Percentiles rank a stretch among this genome's conserved stretches.
These are phyloP conservation scores for Cepaea nemoralis DNA, from an alignment of 1,140 invertebrate genomes.

Conservation along the genomic window DNA sequence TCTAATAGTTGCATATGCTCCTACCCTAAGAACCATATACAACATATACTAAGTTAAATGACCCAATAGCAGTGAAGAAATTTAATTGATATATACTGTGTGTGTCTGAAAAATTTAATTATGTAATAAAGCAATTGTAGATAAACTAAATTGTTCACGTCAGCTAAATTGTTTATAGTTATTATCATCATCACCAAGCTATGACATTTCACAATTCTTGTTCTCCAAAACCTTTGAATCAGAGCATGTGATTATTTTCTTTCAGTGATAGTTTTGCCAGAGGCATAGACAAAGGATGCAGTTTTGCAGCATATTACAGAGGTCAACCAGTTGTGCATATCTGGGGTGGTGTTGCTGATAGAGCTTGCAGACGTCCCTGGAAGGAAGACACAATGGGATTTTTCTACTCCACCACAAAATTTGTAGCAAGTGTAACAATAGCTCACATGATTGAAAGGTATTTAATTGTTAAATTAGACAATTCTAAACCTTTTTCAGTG, in stretches of 20 bases:
- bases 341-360: constrained; percentile 70
- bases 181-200: background rate
- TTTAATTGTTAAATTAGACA: background rate
- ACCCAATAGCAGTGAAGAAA: no score
- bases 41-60: no score
- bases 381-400: constrained; percentile 57
- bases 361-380: constrained; percentile 51
- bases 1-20: no score
- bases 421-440: constrained; percentile 68
- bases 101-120: no score
- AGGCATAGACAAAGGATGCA: constrained; percentile 62
- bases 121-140: no score
- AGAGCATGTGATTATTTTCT: constrained; percentile 36
- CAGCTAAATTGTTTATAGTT: background rate
- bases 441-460: constrained; percentile 71
- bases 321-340: constrained; percentile 62
- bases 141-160: background rate
- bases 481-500: no score
- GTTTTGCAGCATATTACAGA: constrained; percentile 65
- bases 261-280: constrained; percentile 54
- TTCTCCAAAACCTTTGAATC: background rate
- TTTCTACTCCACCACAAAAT: constrained; percentile 66
- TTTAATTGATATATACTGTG: no score
- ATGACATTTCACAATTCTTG: background rate
- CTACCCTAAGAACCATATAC: no score